phyloP scores from a whole-genome alignment of 2,797 vertebrate genomes.

The Diplodus sargus region DNA sequence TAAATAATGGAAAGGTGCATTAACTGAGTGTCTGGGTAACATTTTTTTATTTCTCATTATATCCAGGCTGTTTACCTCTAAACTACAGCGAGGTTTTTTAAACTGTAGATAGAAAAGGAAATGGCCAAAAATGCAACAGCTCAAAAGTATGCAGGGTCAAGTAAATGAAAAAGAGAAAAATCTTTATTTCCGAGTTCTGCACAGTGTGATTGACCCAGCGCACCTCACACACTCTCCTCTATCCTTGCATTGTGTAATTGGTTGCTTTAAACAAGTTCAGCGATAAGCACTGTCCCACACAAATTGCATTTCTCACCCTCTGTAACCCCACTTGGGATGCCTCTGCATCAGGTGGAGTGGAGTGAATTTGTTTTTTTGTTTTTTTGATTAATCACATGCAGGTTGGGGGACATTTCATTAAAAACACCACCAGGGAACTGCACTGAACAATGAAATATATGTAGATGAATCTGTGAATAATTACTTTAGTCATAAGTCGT shows the following conservation, averaged over 20 bases:
- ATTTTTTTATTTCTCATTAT: constrained; percentile 26
- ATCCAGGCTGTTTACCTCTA: constrained; percentile 24
- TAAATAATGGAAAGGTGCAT: constrained; percentile 30
- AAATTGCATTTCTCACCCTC: constrained; percentile 59
- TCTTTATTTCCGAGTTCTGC: constrained; percentile 22
- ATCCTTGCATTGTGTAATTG: constrained; percentile 55
- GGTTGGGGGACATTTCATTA: constrained; percentile 32
- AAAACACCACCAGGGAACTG: background rate
- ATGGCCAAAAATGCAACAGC: constrained; percentile 10
- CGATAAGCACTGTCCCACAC: constrained; percentile 58
- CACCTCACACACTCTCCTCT: constrained; percentile 25
- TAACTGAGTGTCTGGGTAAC: constrained; percentile 16
- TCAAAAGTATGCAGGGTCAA: constrained; percentile 1
- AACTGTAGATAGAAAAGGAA: constrained; percentile 4
- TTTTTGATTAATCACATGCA: constrained; percentile 32
- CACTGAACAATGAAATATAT: constrained; percentile 23
- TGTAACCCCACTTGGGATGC: constrained; percentile 29
- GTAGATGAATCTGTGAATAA: constrained; percentile 21
- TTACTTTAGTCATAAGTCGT: background rate
- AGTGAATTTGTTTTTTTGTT: background rate
- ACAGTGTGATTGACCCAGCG: constrained; percentile 37
- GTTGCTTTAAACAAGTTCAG: constrained; percentile 53
- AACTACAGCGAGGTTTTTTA: background rate
- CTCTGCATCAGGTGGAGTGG: constrained; percentile 29
- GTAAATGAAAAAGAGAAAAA: constrained; percentile 27